phyloP scores from a whole-genome alignment of 2,113 vertebrate genomes.

The Charadrius vociferus region DNA sequence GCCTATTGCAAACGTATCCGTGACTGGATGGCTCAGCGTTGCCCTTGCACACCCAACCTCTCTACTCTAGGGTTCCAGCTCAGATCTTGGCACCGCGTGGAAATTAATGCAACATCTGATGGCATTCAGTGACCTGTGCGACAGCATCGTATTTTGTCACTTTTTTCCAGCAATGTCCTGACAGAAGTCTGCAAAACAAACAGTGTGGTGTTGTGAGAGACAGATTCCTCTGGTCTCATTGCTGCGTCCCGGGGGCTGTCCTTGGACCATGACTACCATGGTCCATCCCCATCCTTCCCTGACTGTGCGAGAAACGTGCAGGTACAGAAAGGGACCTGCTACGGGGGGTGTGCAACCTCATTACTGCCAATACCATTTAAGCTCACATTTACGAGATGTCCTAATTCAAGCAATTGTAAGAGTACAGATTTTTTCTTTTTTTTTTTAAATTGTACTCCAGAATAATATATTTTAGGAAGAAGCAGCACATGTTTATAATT shows the following conservation, averaged over 20 bases:
- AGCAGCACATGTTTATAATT: background rate
- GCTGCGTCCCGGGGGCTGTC: background rate
- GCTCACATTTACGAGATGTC: background rate
- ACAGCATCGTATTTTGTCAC: background rate
- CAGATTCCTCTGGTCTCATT: background rate
- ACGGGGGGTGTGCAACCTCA: fast-evolving
- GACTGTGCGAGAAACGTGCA: background rate
- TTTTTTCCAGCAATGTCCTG: background rate
- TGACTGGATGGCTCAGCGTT: background rate
- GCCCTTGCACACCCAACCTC: background rate
- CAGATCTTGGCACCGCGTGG: background rate
- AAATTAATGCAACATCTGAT: background rate
- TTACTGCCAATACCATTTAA: background rate
- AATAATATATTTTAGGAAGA: background rate
- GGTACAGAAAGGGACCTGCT: background rate
- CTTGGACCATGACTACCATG: too few species aligned
- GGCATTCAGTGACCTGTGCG: background rate
- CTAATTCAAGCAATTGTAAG: background rate
- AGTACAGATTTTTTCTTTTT: background rate
- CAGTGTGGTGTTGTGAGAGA: background rate
- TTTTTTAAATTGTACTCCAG: fast-evolving
- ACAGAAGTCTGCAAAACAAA: background rate
- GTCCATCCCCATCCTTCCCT: background rate
- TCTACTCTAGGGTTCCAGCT: background rate
- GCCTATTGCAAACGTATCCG: background rate